Conservation (phyloP, 2,888 invertebrate genomes). For the Spisula subtruncata region DNA sequence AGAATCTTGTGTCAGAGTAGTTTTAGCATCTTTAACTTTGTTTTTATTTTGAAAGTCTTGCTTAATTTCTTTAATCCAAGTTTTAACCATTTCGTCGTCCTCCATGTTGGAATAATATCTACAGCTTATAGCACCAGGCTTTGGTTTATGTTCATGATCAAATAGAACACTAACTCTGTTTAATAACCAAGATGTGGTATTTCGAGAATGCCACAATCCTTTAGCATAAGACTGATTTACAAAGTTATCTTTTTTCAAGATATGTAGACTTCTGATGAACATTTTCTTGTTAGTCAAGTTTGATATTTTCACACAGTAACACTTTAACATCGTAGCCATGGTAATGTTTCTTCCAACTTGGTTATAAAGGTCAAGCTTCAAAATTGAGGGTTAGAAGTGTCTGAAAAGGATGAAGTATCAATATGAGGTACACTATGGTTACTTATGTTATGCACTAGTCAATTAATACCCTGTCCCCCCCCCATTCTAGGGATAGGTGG, state of each 20-base stretch:
- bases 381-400: no score
- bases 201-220: neutral
- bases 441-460: no score
- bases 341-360: no score
- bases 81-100: slow-evolving; percentile 58
- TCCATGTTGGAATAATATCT: slow-evolving; percentile 46
- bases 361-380: no score
- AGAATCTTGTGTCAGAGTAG: neutral
- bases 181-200: neutral
- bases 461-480: no score
- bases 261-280: neutral
- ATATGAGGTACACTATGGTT: no score
- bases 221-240: neutral
- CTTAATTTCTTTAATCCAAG: slow-evolving; percentile 61
- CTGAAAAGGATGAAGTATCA: no score
- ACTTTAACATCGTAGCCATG: slow-evolving; percentile 1
- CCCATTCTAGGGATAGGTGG: no score
- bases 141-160: neutral
- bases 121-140: neutral
- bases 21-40: neutral
- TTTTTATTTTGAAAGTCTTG: slow-evolving; percentile 62
- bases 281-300: neutral
- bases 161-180: neutral
- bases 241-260: neutral
- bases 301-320: neutral